Percentiles rank a stretch among this genome's conserved stretches.
These are phyloP conservation scores for Portevinia maculata DNA, from an alignment of 2,888 invertebrate genomes.

Conservation along the genomic window DNA sequence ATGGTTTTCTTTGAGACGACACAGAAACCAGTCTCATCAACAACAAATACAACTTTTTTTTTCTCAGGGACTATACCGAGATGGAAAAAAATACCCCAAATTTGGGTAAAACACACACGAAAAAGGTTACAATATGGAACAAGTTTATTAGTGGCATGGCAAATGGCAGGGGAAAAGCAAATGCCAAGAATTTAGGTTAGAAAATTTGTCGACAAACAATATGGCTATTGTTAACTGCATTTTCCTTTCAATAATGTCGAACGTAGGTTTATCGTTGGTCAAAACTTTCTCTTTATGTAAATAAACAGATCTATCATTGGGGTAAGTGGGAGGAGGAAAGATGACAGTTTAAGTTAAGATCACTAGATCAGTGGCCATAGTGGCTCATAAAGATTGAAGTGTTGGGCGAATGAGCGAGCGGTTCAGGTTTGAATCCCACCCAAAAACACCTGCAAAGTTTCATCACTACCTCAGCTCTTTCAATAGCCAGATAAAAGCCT, in stretches of 20 bases:
- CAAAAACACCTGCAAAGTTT: too few relatives aligned
- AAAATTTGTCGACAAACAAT: slow-evolving; percentile 9
- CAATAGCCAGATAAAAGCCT: too few relatives aligned
- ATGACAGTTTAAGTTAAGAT: too few relatives aligned
- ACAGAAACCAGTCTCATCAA: slow-evolving; percentile 42
- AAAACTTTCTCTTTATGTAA: slow-evolving; percentile 17
- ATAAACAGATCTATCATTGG: not conserved
- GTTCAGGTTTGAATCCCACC: too few relatives aligned
- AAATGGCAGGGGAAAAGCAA: slow-evolving; percentile 4
- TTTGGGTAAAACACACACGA: slow-evolving; percentile 41
- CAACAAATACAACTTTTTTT: slow-evolving; percentile 24
- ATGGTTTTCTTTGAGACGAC: slow-evolving; percentile 2
- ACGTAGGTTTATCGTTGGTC: not conserved
- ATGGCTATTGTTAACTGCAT: slow-evolving; percentile 8
- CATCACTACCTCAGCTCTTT: too few relatives aligned
- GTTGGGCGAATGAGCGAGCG: too few relatives aligned
- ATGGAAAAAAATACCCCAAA: slow-evolving; percentile 46
- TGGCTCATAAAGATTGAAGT: too few relatives aligned
- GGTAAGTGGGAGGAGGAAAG: too few relatives aligned
- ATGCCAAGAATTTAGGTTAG: slow-evolving; percentile 4
- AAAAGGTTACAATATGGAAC: slow-evolving; percentile 28
- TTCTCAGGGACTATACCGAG: slow-evolving; percentile 37
- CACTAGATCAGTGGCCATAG: too few relatives aligned
- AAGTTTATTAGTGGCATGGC: slow-evolving; percentile 5
- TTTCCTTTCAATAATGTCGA: slow-evolving; percentile 12